Evolutionary conservation across 2,113 vertebrate genomes (phyloP).

Genomic region (Laticauda laticaudata): DNA sequence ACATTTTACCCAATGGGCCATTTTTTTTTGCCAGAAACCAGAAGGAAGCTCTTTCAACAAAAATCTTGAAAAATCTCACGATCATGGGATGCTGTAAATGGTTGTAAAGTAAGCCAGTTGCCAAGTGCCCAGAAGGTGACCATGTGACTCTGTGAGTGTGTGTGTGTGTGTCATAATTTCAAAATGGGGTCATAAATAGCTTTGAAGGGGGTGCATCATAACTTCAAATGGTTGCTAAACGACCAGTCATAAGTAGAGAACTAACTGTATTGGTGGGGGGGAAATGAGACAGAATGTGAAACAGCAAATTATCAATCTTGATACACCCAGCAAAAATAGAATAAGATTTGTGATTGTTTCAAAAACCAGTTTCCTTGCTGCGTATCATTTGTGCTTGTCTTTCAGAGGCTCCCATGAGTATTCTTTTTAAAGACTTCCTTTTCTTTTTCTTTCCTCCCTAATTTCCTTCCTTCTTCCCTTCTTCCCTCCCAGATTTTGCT

Average conservation of each 20-base stretch:
- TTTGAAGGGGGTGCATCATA: neutral
- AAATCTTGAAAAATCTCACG: neutral
- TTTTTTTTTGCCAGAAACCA: neutral
- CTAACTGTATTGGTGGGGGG: neutral
- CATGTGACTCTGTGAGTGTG: neutral
- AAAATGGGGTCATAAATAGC: neutral
- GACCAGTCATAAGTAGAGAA: neutral
- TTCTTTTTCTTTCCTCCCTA: neutral
- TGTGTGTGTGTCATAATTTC: neutral
- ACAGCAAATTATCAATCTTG: neutral
- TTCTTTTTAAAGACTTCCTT: neutral
- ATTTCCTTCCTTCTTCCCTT: neutral
- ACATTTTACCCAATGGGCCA: neutral
- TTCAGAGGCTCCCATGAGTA: neutral
- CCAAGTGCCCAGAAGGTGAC: neutral
- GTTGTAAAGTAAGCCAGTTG: neutral
- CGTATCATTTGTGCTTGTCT: neutral
- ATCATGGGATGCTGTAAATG: neutral
- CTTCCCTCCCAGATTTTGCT: neutral
- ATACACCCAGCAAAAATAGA: neutral
- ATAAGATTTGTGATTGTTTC: neutral
- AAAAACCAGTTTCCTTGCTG: neutral
- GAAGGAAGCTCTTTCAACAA: neutral
- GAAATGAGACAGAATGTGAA: neutral
- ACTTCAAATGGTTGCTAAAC: neutral